Conservation (phyloP, 2,888 invertebrate species). For the Onthophagus sagittarius region DNA sequence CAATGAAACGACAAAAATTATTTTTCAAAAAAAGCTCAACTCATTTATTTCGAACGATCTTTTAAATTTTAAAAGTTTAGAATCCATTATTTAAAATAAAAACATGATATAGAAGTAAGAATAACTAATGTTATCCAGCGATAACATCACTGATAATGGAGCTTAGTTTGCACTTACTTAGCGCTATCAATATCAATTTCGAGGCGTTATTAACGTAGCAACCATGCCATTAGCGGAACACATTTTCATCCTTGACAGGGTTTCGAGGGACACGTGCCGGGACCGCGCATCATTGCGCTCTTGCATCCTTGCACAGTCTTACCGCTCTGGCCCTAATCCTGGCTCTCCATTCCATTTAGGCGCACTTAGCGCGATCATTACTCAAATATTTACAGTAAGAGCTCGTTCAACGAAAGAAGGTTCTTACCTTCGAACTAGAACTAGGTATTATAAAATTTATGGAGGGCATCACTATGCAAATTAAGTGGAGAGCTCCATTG, state of each 20-base stretch:
- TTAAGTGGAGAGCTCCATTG: neutral
- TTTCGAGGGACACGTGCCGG: neutral
- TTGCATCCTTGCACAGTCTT: neutral
- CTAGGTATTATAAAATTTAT: neutral
- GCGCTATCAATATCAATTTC: neutral
- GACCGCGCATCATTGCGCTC: neutral
- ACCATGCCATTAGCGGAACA: neutral
- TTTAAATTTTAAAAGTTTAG: too few species aligned
- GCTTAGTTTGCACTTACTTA: neutral
- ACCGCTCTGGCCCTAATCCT: neutral
- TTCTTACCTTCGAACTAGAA: neutral
- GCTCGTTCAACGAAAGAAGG: neutral
- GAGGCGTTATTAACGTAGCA: neutral
- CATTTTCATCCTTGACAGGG: neutral
- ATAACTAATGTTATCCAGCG: neutral
- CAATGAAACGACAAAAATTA: neutral
- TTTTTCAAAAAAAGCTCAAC: too few species aligned
- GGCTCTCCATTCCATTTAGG: neutral
- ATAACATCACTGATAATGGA: neutral
- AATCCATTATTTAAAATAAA: too few species aligned
- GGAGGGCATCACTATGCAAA: neutral
- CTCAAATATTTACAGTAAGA: constrained; percentile 2
- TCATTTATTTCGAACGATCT: too few species aligned
- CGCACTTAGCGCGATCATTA: constrained; percentile 6
- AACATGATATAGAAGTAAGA: neutral